Base-by-base conservation (phyloP, 2,888 invertebrate genomes). In the Toxonevra muliebris region DNA sequence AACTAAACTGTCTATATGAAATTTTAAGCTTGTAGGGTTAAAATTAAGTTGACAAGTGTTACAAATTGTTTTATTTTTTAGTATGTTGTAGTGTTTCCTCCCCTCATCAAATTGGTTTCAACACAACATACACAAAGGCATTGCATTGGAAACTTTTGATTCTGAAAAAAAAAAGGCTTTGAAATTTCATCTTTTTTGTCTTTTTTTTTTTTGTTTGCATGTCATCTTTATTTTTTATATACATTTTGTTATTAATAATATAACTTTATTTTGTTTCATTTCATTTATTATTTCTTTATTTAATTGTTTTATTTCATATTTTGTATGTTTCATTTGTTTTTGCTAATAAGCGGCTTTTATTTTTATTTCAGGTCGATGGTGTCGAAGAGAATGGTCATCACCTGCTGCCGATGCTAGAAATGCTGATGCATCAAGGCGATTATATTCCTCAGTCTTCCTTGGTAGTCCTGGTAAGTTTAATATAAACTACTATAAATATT, bases 401-500 rank as follows among this genome's bases (percentile, higher is more conserved):
- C 93, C 93, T 79, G 92, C 93, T 79, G 92, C 92, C 78, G 94
- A 94, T 86, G 92, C 93, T 79, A 88, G 90, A 87, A 91, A 90
- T 85, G 89, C 91, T 76, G 91, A 90, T 76, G 90, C 91, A 84
- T 92, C 94, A 87, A 91, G 94, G 88, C 92, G 94, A 84, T 88
- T 91, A 77, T 95, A 94, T 88, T 94, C 94, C 87, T 94, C 94
- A 86, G 94, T 95, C 88, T 94, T 94, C 90, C 92, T 95, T 86
- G 94, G 94, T 87, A 94, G 94, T 89, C 94, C 94, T 85, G 90
- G 90, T 90, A 87, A 87, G 86, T 87, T 55, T 4, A 30, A 30
- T 30, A 30, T 30, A 7, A 30, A 30, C 2, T 30, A 30, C 2
- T 30, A 30, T 30, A 30, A 30, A 4, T 30, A 30, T 30, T 30